phyloP scores from a whole-genome alignment of 2,113 vertebrate species.

The Notiomystis cincta region DNA sequence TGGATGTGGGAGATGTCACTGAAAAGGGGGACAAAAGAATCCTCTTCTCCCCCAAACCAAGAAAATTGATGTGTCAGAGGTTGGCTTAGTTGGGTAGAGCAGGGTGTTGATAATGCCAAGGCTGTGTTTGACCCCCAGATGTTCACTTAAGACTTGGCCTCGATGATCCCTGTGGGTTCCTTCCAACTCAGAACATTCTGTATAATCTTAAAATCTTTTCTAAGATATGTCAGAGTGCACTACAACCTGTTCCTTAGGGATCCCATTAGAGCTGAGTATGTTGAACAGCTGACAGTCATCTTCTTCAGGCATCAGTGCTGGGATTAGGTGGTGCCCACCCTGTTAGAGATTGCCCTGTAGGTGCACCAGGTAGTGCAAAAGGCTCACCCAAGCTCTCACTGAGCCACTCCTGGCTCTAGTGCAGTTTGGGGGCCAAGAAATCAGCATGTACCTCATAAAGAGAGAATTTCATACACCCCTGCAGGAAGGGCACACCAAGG shows the following conservation, averaged over 20 bases:
- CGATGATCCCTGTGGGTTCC: neutral
- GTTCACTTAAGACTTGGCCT: neutral
- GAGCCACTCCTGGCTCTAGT: neutral
- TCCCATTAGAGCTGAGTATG: neutral
- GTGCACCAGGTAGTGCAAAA: neutral
- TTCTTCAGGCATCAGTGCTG: neutral
- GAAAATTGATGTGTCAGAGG: neutral
- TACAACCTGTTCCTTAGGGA: neutral
- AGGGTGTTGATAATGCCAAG: neutral
- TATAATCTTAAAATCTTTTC: neutral
- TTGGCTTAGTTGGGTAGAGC: neutral
- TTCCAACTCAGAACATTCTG: neutral
- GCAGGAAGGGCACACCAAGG: neutral
- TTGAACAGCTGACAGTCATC: neutral
- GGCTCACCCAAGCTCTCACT: neutral
- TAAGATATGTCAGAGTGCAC: neutral
- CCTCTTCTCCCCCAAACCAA: neutral
- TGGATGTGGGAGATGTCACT: neutral
- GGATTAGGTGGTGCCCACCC: neutral
- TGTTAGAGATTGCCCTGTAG: neutral
- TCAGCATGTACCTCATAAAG: too few species aligned
- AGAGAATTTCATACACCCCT: rapidly evolving
- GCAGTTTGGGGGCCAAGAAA: neutral
- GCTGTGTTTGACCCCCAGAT: neutral
- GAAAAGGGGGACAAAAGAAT: neutral